phyloP scores from a whole-genome alignment of 2,888 invertebrate species.

The Petrophora chlorosata region DNA sequence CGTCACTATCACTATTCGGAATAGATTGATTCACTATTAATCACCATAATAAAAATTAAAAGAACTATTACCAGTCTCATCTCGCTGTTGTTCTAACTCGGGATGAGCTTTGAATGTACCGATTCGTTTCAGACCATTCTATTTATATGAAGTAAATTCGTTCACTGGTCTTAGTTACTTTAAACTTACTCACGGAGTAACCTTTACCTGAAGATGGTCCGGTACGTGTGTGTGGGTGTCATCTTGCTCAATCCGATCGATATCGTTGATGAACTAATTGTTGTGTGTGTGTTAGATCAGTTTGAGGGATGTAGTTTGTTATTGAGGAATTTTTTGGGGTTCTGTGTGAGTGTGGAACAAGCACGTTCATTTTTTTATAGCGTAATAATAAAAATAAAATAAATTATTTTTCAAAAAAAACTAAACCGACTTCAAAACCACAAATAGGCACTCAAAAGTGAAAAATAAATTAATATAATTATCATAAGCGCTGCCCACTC shows the following conservation, averaged over 20 bases:
- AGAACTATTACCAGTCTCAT: conserved; percentile 84
- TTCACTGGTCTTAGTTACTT: conserved; percentile 66
- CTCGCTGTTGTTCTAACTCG: conserved; percentile 57
- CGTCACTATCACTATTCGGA: too few species aligned
- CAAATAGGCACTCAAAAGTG: too few species aligned
- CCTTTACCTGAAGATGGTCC: conserved; percentile 68
- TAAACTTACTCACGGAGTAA: conserved; percentile 72
- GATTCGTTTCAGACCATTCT: conserved; percentile 55
- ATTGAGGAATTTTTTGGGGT: conserved; percentile 41
- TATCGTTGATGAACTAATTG: conserved; percentile 73
- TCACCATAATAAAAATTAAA: too few species aligned
- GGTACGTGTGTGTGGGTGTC: conserved; percentile 45
- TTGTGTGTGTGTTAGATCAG: conserved; percentile 42
- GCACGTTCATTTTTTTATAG: too few species aligned
- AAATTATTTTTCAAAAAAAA: too few species aligned
- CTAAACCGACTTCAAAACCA: too few species aligned
- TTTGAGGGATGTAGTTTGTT: conserved; percentile 41
- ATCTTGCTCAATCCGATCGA: conserved; percentile 67
- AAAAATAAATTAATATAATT: too few species aligned
- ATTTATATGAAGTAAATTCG: conserved; percentile 80
- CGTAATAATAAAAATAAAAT: too few species aligned
- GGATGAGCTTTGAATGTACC: conserved; percentile 68
- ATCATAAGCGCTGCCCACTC: too few species aligned
- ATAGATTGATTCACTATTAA: background rate
- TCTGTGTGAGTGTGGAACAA: conserved; percentile 18